Conservation (phyloP, 2,888 invertebrate species). For the Plebejus anna region DNA sequence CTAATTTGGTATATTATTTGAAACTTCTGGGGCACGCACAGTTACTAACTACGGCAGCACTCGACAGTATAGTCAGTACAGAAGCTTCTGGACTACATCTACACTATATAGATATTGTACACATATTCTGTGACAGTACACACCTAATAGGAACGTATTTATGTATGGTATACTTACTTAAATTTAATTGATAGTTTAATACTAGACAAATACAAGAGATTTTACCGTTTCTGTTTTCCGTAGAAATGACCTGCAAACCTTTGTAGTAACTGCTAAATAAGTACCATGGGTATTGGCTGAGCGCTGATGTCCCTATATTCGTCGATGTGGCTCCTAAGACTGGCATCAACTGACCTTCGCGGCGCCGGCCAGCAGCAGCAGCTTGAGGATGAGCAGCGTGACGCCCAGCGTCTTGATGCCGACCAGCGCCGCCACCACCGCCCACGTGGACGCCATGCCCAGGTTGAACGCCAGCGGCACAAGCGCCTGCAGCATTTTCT, state of each 20-base stretch:
- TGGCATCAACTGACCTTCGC: constrained; percentile 53
- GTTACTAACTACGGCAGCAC: background rate
- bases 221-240: too few relatives aligned
- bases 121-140: too few relatives aligned
- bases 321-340: too few relatives aligned
- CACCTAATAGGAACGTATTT: too few relatives aligned
- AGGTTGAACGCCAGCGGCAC: constrained; percentile 70
- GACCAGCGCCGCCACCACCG: constrained; percentile 67
- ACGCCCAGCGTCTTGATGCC: constrained; percentile 68
- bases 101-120: background rate
- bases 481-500: constrained; percentile 63
- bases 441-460: constrained; percentile 73
- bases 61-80: background rate
- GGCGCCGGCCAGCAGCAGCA: constrained; percentile 64
- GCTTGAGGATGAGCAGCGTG: constrained; percentile 60
- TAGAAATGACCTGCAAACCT: too few relatives aligned
- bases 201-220: too few relatives aligned
- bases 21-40: background rate
- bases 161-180: too few relatives aligned
- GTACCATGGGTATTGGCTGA: too few relatives aligned
- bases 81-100: background rate
- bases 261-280: too few relatives aligned
- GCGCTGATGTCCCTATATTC: too few relatives aligned
- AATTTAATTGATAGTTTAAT: too few relatives aligned
- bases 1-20: background rate